A percentile compares a stretch with the other conserved stretches of the same genome.
These are phyloP conservation scores for Elgaria multicarinata DNA, from an alignment of 2,113 vertebrate genomes.

Conservation along the genomic window DNA sequence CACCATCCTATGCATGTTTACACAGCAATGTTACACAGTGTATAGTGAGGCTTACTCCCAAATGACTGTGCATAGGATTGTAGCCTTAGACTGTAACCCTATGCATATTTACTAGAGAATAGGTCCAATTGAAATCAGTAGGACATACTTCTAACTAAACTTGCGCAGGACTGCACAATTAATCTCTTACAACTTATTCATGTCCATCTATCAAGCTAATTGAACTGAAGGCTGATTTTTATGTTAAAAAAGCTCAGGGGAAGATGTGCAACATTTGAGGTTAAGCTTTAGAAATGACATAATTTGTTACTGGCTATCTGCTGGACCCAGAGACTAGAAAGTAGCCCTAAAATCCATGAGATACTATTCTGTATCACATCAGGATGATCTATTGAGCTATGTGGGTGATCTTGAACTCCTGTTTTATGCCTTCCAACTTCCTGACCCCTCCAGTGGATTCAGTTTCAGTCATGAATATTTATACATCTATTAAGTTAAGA, in stretches of 20 bases:
- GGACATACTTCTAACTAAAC: no score
- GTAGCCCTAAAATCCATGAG: not conserved
- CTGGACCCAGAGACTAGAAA: not conserved
- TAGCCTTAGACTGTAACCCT: no score
- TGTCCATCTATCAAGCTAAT: not conserved
- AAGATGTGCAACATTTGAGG: not conserved
- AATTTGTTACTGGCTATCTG: not conserved
- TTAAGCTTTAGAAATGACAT: not conserved
- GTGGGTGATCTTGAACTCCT: not conserved
- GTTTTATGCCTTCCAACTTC: not conserved
- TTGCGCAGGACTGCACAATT: no score
- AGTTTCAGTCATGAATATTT: not conserved
- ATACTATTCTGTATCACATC: not conserved
- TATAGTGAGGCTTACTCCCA: no score
- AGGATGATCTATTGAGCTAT: not conserved
- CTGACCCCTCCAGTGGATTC: not conserved
- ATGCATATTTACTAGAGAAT: no score
- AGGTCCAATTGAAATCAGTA: no score
- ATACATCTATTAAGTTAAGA: not conserved
- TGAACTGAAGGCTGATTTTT: not conserved
- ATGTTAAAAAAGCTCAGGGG: no score
- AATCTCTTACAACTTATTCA: not conserved
- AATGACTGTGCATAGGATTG: no score
- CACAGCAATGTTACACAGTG: no score
- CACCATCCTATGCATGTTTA: no score